Evolutionary conservation across 2,797 vertebrate genomes (phyloP), one percentile per base, ranked within the genome.

Genomic region (Australoheros facetus): DNA sequence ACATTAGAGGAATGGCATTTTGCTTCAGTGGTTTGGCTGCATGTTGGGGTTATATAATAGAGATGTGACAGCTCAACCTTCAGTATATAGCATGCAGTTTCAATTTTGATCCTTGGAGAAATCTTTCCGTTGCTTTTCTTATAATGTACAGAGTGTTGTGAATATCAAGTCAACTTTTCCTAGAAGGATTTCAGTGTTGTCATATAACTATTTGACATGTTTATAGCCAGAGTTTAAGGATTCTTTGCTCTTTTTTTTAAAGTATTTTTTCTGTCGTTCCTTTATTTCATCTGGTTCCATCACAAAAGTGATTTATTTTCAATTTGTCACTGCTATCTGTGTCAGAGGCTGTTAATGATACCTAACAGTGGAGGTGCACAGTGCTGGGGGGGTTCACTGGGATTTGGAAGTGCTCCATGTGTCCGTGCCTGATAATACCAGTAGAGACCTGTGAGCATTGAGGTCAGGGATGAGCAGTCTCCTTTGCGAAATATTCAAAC

Each of bases 41-140:
- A 78, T 60, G 82, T 90, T 83, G 78, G 45, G 45, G 60, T 71
- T 77, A 21, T 59, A 58, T 87, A 88, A 88, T 88, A 80, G 82
- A 91, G 75, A 80, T 75, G 56, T 88, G 86, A 83, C 88, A 88
- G 77, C 74, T 64, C 28, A 54, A 80, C 84, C 79, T 87, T 86
- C 32, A 30, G 82, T 90, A 70, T 82, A 82, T 48, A 82, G 62
- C 39, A 53, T 55, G 62, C 74, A 56, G 82, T 84, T 85, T 71
- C 69, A 70, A 55, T 84, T 74, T 83, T 75, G 81, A 42, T 79
- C 82, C 0, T 8, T 42, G 71, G 83, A 83, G 72, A 82, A 77
- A 75, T 78, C 32, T 79, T 72, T 77, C 58, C 74, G 28, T 45
- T 78, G 70, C 73, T 73, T 86, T 75, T 82, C 51, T 77, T 60